Base-by-base conservation (phyloP, 1,140 invertebrate species). In the Anthonomus grandis region DNA sequence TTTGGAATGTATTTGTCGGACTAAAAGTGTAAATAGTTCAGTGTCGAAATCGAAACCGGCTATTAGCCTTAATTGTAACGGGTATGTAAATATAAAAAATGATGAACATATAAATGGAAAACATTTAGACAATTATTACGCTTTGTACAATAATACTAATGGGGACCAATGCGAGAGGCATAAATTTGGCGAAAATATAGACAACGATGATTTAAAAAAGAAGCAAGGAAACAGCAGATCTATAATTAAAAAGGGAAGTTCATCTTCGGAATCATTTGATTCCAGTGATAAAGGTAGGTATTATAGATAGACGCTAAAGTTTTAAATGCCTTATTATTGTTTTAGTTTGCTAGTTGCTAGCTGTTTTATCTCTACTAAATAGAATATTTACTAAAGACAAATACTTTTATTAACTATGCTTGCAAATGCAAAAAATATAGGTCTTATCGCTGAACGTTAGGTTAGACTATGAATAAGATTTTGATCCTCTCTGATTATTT, bases 281-380 rank as follows among this genome's bases (percentile, higher is more conserved):
- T 72, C 70, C 45, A 71, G 69, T 9, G 70, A 72, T 23, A 70
- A 67, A 59, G 70, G 68, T 64, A 57, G 58, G 56, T 22, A 6
- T 3, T 8, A 19, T 49, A 36, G 13, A 22, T 37, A 17, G 18
- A 13, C 19, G n/a, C 25, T 34, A 49, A 31, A 4, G 3, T 31
- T 8, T 21, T 38, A 38, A 21, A 2, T 22, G 12, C 24, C 24
- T 21, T 38, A 2, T 17, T 9, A 19, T 34, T n/a, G n/a, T n/a
- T n/a, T n/a, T n/a, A n/a, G n/a, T n/a, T n/a, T n/a, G n/a, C n/a
- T n/a, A n/a, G n/a, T n/a, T n/a, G n/a, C n/a, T n/a, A n/a, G n/a
- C n/a, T n/a, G n/a, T n/a, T n/a, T n/a, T n/a, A n/a, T n/a, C n/a
- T n/a, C n/a, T n/a, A n/a, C n/a, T n/a, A n/a, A n/a, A n/a, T n/a